A percentile compares a stretch with the other conserved stretches of the same genome.
phyloP scores from a whole-genome alignment of 1,140 invertebrate genomes.

The Thaumatotibia leucotreta region DNA sequence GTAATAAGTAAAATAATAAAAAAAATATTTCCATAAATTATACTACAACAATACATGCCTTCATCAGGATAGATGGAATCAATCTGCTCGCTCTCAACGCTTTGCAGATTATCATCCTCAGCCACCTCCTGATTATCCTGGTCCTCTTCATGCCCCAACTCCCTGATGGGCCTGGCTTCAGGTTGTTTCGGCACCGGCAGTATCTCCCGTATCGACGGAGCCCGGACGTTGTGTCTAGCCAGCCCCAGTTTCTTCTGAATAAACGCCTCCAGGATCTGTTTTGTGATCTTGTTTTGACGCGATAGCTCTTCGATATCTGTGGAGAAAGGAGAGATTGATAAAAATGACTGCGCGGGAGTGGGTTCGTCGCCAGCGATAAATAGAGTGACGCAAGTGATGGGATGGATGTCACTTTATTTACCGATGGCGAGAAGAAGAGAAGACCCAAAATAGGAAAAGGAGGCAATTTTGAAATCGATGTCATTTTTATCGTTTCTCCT shows the following conservation, averaged over 20 bases:
- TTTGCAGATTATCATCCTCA: conserved; percentile 77
- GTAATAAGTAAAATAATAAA: no score
- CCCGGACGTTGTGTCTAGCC: conserved; percentile 63
- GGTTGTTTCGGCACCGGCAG: conserved; percentile 66
- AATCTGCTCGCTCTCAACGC: conserved; percentile 81
- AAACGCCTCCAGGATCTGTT: conserved; percentile 83
- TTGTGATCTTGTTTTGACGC: conserved; percentile 83
- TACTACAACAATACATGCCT: conserved; percentile 39
- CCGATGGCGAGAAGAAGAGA: neutral
- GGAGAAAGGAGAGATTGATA: conserved; percentile 70
- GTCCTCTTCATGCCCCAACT: conserved; percentile 16
- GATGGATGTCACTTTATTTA: conserved; percentile 18
- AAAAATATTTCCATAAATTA: neutral
- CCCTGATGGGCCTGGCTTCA: conserved; percentile 21
- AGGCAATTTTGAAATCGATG: neutral
- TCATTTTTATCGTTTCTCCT: conserved; percentile 15
- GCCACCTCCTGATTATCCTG: conserved; percentile 37
- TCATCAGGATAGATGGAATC: conserved; percentile 65
- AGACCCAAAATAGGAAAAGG: neutral
- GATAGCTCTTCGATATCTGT: conserved; percentile 79
- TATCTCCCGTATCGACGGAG: conserved; percentile 79
- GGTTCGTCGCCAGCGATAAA: conserved; percentile 17
- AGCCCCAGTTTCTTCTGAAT: conserved; percentile 79
- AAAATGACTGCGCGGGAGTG: conserved; percentile 63
- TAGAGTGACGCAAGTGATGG: conserved; percentile 24